Evolutionary conservation across 2,797 vertebrate genomes (phyloP).

Genomic region (Eulemur coronatus): DNA sequence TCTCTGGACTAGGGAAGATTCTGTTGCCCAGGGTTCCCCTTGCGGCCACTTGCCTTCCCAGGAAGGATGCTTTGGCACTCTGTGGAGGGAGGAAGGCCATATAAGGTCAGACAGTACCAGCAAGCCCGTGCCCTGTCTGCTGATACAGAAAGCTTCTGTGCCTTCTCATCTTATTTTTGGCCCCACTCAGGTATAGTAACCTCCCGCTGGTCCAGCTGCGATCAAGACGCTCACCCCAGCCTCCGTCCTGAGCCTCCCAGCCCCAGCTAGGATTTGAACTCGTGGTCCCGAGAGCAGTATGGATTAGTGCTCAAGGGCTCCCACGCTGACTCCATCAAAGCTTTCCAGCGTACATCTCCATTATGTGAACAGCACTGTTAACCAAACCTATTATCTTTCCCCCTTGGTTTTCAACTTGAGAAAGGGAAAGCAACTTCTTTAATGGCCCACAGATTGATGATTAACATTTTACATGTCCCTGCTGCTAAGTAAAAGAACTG

Average conservation of each 20-base stretch:
- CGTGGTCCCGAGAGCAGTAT: constrained; percentile 75
- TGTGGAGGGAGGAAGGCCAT: background rate
- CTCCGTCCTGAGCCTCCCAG: constrained; percentile 60
- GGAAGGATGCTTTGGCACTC: background rate
- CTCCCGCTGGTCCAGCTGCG: background rate
- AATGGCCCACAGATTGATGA: constrained; percentile 88
- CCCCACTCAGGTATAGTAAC: constrained; percentile 36
- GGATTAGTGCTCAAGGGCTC: constrained; percentile 78
- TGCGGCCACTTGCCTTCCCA: background rate
- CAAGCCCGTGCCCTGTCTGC: constrained; percentile 19
- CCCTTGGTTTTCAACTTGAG: constrained; percentile 86
- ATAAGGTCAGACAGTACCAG: background rate
- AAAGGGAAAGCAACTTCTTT: constrained; percentile 87
- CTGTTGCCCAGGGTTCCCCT: background rate
- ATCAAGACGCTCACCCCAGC: constrained; percentile 43
- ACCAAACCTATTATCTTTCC: constrained; percentile 88
- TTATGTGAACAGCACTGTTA: constrained; percentile 87
- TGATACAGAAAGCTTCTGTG: background rate
- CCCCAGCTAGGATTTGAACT: constrained; percentile 75
- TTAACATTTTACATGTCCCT: constrained; percentile 89
- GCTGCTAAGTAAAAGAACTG: constrained; percentile 87
- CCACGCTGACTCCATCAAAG: constrained; percentile 82
- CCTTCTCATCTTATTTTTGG: constrained; percentile 51
- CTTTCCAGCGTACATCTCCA: constrained; percentile 82
- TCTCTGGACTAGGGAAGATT: background rate